These are phyloP conservation scores for Cyaniris semiargus DNA, from an alignment of 2,888 invertebrate species.

Conservation along the genomic window DNA sequence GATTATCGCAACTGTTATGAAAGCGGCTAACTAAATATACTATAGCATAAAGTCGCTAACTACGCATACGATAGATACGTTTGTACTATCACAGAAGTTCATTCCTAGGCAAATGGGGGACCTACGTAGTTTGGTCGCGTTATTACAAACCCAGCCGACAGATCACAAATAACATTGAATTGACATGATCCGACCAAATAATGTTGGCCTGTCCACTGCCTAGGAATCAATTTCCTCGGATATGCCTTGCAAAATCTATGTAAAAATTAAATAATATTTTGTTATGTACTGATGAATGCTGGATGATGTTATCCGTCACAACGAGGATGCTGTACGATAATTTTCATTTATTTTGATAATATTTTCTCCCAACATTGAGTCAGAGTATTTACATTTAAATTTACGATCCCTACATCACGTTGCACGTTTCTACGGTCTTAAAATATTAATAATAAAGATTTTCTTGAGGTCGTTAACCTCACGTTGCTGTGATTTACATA, in stretches of 20 bases:
- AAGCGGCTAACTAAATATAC: background rate
- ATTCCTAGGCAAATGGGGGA: too few relatives aligned
- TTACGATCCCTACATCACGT: constrained; percentile 44
- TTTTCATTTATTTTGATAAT: background rate
- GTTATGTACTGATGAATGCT: background rate
- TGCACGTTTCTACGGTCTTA: constrained; percentile 38
- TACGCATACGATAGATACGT: background rate
- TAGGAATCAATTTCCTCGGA: too few relatives aligned
- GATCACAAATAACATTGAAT: too few relatives aligned
- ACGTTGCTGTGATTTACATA: constrained; percentile 28
- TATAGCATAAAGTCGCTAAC: background rate
- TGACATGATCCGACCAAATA: too few relatives aligned
- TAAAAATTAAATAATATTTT: too few relatives aligned
- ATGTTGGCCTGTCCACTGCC: too few relatives aligned
- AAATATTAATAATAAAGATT: constrained; percentile 46
- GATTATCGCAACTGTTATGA: constrained; percentile 22
- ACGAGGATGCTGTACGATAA: background rate
- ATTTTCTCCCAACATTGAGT: constrained; percentile 20
- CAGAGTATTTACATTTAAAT: constrained; percentile 13
- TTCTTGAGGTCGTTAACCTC: constrained; percentile 50
- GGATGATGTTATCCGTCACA: background rate
- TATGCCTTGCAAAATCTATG: too few relatives aligned
- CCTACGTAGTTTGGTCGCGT: too few relatives aligned
- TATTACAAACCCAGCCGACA: too few relatives aligned
- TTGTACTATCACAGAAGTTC: background rate